A percentile compares a stretch with the other conserved stretches of the same genome.
Evolutionary conservation across 2,797 vertebrate genomes (phyloP).

Genomic region (Mormyrops attenuatus): DNA sequence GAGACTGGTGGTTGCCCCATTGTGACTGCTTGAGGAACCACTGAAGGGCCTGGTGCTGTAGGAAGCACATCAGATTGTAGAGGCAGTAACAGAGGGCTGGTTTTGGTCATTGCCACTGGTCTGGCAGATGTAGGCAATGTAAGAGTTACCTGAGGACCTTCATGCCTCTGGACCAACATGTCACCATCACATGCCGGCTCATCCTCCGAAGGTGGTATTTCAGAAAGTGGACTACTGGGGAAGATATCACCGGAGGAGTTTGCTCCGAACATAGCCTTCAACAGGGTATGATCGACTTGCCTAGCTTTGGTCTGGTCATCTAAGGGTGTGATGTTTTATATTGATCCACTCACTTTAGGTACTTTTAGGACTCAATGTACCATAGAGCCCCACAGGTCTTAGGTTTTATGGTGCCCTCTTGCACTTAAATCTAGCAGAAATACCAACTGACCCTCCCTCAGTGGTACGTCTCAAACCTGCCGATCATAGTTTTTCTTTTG

Average conservation of each 20-base stretch:
- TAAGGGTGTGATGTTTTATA: not conserved
- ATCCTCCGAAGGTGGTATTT: not conserved
- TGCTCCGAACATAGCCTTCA: not conserved
- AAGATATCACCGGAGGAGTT: not conserved
- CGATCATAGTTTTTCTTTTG: not conserved
- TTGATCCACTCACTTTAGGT: not conserved
- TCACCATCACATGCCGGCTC: not conserved
- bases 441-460: not conserved
- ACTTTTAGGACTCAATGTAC: not conserved
- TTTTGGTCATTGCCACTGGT: not conserved
- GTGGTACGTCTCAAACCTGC: not conserved
- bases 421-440: not conserved
- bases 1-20: not conserved
- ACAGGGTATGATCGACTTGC: not conserved
- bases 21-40: not conserved
- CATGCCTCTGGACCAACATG: not conserved
- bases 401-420: not conserved
- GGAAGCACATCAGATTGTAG: not conserved
- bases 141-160: not conserved
- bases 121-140: not conserved
- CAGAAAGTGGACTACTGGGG: not conserved
- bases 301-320: not conserved
- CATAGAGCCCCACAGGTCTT: not conserved
- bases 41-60: not conserved
- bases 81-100: not conserved